Conservation (phyloP, 2,888 invertebrate genomes). For the Pterobdella sp. region DNA sequence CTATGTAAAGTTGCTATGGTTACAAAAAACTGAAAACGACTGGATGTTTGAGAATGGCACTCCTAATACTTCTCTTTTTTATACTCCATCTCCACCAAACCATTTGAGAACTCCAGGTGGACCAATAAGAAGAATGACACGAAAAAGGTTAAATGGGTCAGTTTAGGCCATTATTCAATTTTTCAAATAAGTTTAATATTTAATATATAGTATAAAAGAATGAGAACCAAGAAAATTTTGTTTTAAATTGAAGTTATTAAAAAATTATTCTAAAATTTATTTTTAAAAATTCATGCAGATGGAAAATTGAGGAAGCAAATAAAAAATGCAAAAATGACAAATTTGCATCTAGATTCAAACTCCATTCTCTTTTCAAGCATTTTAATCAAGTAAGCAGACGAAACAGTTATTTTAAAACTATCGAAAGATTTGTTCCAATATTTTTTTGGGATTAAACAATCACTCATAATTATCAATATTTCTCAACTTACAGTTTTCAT, state of each 20-base stretch:
- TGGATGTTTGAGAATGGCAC: not conserved
- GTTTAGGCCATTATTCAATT: no score
- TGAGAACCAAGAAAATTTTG: no score
- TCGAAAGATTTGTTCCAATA: no score
- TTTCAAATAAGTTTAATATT: no score
- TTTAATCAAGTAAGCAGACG: not conserved
- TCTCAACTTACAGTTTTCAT: no score
- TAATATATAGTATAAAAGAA: no score
- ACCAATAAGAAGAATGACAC: constrained; percentile 24
- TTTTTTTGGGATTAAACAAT: no score
- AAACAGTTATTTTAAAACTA: not conserved
- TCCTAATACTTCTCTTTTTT: constrained; percentile 24
- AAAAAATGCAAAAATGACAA: not conserved
- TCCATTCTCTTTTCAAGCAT: not conserved
- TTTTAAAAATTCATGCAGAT: not conserved
- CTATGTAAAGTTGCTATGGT: constrained; percentile 26
- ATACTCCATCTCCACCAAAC: constrained; percentile 22
- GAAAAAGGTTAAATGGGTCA: not conserved
- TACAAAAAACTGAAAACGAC: constrained; percentile 15
- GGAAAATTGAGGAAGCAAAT: not conserved
- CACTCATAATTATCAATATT: no score
- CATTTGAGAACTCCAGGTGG: constrained; percentile 23
- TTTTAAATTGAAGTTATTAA: no score
- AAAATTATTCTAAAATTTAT: not conserved
- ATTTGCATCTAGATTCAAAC: not conserved